Base-by-base conservation (phyloP, 2,113 vertebrate genomes). In the Mugil cephalus region DNA sequence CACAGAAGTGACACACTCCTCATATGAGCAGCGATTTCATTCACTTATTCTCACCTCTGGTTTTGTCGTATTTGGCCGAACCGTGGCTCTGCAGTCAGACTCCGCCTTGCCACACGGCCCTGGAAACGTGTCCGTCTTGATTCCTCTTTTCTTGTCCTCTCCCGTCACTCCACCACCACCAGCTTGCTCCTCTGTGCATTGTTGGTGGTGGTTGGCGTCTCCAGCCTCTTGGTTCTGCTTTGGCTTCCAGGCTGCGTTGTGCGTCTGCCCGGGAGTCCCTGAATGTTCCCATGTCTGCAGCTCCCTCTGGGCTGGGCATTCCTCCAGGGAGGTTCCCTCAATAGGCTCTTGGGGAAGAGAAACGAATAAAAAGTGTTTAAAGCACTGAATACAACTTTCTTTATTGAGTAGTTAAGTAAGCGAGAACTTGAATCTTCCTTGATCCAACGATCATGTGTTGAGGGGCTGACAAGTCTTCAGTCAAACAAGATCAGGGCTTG, bases 321-420 rank as follows among this genome's bases (percentile, higher is more conserved):
- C 71, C 24, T 7, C 47, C 18, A 30, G 53, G n/a, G 50, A 60
- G 72, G 17, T 45, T 83, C 64, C 71, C 35, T 85, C 75, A 2
- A 15, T 9, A 4, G 60, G 13, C 8, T 77, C 93, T 92, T 1
- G 3, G 12, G 24, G 12, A 45, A 78, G 30, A 82, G 60, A 72
- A 80, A 56, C 69, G 77, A 45, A 79, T 54, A 3, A 64, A 51
- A 50, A 24, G 10, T 42, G 24, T 10, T 45, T 43, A 50, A 24
- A 13, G 36, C 14, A 1, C 2, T 42, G 10, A 42, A 42, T 30
- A 5, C 5, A 30, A 30, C 24, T 30, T 30, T 30, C 24, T 30
- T 30, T 30, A 5, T 30, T 30, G 24, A 30, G 5, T 5, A 30
- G 24, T 30, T 30, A 30, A 30, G 24, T 30, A 3, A 5, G 5